Evolutionary conservation across 2,113 vertebrate species (phyloP).

Genomic region (Malurus elegans): DNA sequence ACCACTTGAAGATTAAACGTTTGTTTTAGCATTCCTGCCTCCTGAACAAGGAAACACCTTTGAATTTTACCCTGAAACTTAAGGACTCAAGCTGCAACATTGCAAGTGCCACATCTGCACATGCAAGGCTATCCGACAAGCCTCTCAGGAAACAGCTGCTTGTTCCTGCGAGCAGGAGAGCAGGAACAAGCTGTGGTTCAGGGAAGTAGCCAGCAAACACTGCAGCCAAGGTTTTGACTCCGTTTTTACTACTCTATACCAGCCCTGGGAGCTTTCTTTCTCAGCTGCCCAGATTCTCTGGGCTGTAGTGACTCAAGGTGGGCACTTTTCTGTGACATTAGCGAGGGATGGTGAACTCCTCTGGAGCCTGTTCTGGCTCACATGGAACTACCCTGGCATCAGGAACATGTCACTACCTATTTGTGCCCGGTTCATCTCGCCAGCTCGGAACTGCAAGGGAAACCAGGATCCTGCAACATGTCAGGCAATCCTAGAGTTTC

Average conservation of each 20-base stretch:
- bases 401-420: fast-evolving
- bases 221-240: background rate
- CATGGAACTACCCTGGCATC: background rate
- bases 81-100: background rate
- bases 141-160: background rate
- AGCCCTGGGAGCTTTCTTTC: background rate
- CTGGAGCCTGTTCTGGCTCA: background rate
- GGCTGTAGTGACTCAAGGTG: background rate
- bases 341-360: background rate
- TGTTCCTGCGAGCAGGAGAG: background rate
- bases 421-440: background rate
- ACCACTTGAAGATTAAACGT: background rate
- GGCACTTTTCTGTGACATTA: background rate
- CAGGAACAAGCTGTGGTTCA: background rate
- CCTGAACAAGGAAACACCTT: background rate
- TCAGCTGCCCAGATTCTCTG: background rate
- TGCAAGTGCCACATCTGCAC: background rate
- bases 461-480: background rate
- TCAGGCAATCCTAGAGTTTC: background rate
- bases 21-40: background rate
- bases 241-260: background rate
- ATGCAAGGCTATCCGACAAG: background rate
- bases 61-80: background rate
- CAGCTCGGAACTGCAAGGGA: background rate
- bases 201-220: background rate